These are phyloP conservation scores for Lepus americanus DNA, from an alignment of 2,113 vertebrate species.

Conservation along the genomic window DNA sequence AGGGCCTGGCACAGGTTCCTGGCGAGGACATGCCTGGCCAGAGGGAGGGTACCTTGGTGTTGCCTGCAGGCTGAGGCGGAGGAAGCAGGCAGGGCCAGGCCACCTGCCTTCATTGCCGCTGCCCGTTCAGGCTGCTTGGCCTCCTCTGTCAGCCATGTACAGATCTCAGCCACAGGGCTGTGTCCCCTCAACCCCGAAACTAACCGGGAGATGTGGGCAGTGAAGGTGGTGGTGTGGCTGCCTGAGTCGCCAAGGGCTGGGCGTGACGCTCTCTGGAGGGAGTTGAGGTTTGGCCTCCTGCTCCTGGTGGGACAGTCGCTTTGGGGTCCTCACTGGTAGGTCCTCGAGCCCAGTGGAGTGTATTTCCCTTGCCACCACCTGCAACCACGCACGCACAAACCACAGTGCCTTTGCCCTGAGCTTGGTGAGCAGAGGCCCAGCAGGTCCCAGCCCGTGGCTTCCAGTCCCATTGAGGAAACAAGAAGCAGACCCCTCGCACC, in stretches of 20 bases:
- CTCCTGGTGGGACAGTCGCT: conserved; percentile 63
- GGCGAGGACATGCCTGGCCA: too few relatives aligned
- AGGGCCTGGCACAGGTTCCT: too few relatives aligned
- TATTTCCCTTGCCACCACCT: conserved; percentile 39
- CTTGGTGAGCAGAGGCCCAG: background rate
- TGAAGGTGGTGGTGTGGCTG: background rate
- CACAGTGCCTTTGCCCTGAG: background rate
- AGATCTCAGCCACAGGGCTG: background rate
- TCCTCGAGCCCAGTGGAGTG: conserved; percentile 43
- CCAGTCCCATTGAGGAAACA: background rate
- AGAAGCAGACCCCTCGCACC: background rate
- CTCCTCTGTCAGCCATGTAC: background rate
- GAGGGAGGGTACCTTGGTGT: background rate
- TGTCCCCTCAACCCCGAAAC: background rate
- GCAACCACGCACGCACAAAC: background rate
- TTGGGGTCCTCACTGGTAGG: conserved; percentile 63
- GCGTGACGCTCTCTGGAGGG: conserved; percentile 37
- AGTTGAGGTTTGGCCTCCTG: conserved; percentile 26
- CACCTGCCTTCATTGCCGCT: background rate
- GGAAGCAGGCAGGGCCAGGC: background rate
- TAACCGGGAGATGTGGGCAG: background rate
- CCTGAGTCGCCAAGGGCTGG: conserved; percentile 47
- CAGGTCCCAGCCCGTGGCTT: background rate
- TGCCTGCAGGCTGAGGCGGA: background rate
- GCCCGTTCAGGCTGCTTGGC: background rate